A percentile compares a stretch with the other conserved stretches of the same genome.
phyloP scores from a whole-genome alignment of 1,140 invertebrate genomes.

The Carposina sasakii region DNA sequence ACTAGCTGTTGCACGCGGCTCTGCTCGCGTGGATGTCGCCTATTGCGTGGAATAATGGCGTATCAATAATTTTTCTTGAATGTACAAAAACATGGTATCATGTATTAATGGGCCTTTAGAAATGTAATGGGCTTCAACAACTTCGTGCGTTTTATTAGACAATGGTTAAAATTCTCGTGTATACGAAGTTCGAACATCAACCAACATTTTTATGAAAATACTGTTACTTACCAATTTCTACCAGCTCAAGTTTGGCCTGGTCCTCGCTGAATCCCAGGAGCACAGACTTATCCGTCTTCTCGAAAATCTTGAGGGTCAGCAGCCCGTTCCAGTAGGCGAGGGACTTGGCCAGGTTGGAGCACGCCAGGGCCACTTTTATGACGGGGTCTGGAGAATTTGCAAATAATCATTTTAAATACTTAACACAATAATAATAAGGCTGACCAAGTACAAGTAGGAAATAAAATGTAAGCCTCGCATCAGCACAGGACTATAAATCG shows the following conservation, averaged over 20 bases:
- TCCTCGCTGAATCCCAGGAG: constrained; percentile 81
- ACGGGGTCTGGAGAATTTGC: constrained; percentile 81
- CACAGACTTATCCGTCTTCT: constrained; percentile 73
- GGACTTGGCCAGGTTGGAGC: constrained; percentile 84
- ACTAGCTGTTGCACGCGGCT: too few species aligned
- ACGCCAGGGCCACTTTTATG: constrained; percentile 84
- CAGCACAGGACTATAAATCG: not conserved
- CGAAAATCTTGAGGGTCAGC: constrained; percentile 82
- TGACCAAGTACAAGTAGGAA: not conserved
- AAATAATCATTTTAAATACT: constrained; percentile 13
- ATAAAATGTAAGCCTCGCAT: too few species aligned
- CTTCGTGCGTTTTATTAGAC: too few species aligned
- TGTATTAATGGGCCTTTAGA: too few species aligned
- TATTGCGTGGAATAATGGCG: too few species aligned
- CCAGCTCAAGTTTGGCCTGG: constrained; percentile 85
- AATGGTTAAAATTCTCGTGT: too few species aligned
- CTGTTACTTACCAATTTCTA: constrained; percentile 78
- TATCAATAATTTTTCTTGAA: too few species aligned
- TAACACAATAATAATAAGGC: not conserved
- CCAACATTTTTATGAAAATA: too few species aligned
- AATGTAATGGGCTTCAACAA: too few species aligned
- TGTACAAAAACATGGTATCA: too few species aligned
- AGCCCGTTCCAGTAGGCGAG: constrained; percentile 88
- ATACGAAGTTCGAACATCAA: too few species aligned
- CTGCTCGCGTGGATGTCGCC: too few species aligned